Base-by-base conservation (phyloP, 2,113 vertebrate species). In the Poecilia latipinna region DNA sequence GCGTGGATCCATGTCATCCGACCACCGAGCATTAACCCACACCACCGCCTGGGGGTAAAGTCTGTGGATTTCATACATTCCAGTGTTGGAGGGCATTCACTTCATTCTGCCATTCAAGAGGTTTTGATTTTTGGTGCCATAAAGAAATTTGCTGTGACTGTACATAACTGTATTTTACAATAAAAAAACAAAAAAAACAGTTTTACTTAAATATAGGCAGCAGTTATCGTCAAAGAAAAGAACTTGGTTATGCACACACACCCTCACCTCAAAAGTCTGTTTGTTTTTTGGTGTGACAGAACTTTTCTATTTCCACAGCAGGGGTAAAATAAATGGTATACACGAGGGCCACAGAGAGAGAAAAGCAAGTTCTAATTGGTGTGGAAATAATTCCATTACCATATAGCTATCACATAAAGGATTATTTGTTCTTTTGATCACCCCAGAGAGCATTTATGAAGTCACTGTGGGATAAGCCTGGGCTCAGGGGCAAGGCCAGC, bases 371-470 rank as follows among this genome's bases (percentile, higher is more conserved):
- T 88, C 83, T 79, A 87, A 90, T 79, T 90, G 84, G 83, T 83
- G 80, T 88, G 84, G 86, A 92, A 87, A 89, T 89, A 84, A 90
- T 83, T 71, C 82, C 76, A 86, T 93, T 85, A 90, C 86, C 83
- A 80, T 90, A 86, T 75, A 91, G 83, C 81, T 80, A 77, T 63
- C 73, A 65, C 68, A 87, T 91, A 91, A 92, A 90, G 84, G 78
- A 15, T 24, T 78, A 91, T 86, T 87, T 91, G 90, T 90, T 91
- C 90, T 85, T 91, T 81, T 86, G 88, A 90, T 89, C 57, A 26
- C 63, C 68, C 74, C 64, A 68, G 75, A 81, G 82, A 84, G 82
- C 79, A 86, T 91, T 92, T 88, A 82, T 91, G 88, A 90, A 89
- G 82, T 91, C 86, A 88, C 86, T 83, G 86, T 81, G 77, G 72